Percentiles rank a stretch among this genome's conserved stretches.
phyloP scores from a whole-genome alignment of 2,888 invertebrate species.

The Bursaphelenchus okinawaensis region DNA sequence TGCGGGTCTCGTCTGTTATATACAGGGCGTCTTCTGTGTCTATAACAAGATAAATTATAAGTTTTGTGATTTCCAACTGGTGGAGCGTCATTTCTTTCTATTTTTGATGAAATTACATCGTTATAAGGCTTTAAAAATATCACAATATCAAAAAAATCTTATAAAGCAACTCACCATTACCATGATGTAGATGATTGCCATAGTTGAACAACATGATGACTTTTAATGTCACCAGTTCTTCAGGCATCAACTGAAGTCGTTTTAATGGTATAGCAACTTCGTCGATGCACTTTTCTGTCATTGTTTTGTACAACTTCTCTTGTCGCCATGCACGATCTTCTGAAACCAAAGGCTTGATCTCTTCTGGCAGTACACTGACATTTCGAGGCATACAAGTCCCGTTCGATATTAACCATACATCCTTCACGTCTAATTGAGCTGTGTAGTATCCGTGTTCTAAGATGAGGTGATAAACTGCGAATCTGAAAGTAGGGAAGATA shows the following conservation, averaged over 20 bases:
- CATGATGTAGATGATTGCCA: conserved; percentile 26
- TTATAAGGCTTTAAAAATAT: background rate
- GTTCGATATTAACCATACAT: conserved; percentile 49
- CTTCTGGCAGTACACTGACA: conserved; percentile 27
- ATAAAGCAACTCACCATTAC: background rate
- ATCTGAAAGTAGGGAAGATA: too few species aligned
- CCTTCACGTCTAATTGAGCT: conserved; percentile 32
- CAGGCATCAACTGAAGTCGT: conserved; percentile 37
- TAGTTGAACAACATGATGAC: conserved; percentile 49
- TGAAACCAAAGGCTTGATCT: conserved; percentile 20
- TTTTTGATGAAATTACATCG: background rate
- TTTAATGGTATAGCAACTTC: conserved; percentile 47
- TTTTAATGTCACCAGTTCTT: conserved; percentile 46
- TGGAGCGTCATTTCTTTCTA: background rate
- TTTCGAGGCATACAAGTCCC: conserved; percentile 36
- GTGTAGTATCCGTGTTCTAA: conserved; percentile 55
- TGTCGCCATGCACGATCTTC: conserved; percentile 48
- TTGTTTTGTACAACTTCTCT: conserved; percentile 51
- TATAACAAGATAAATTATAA: too few species aligned
- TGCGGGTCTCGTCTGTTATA: conserved; percentile 35
- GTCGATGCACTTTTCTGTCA: conserved; percentile 52
- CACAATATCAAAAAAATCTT: background rate
- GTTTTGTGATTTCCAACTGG: too few species aligned
- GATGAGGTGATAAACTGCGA: conserved; percentile 48
- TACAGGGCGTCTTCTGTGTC: conserved; percentile 31